Evolutionary conservation across 2,797 vertebrate genomes (phyloP), one percentile per base, ranked within the genome.

Genomic region (Coluber constrictor): DNA sequence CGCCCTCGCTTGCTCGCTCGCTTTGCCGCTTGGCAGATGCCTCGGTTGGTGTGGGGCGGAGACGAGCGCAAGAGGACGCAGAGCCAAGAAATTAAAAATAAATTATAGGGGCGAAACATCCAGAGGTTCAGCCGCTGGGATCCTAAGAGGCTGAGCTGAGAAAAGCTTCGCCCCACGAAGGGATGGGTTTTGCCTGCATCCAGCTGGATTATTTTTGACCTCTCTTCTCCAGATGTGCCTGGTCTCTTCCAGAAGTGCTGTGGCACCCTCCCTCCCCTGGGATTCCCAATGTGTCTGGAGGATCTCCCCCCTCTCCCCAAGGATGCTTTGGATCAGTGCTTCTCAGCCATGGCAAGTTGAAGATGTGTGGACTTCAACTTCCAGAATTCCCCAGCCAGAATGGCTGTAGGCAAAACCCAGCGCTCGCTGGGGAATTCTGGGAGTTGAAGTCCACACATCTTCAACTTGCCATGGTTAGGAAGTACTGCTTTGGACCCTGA

Each of bases 41-140:
- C 60, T 16, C 10, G 51, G 6, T 47, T 56, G 18, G 79, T 3
- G 29, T 54, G 61, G 86, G 86, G 5, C 12, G 79, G 63, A n/a
- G 54, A 10, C 18, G 27, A 54, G 79, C 20, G 2, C 1, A 3
- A 11, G n/a, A 15, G 29, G 43, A 15, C 1, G 37, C 37, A 10
- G 11, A n/a, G 29, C 37, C 83, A 2, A 55, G 54, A 11, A 23
- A 10, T 54, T 11, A 25, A 56, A 61, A 86, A 61, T 32, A 20
- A 29, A 54, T 23, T 1, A 0, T 1, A 12, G 3, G 23, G 56
- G 13, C 47, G 27, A 6, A 37, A 0, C 43, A 83, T 1, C 4
- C 43, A 13, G 27, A 13, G 79, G n/a, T 12, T 37, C 56, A 27
- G 20, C 7, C 11, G 5, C 11, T 6, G 32, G 47, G 51, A 29